Evolutionary conservation across 2,113 vertebrate genomes (phyloP), one percentile per base, ranked within the genome.

Genomic region (Rhynchomys soricoides): DNA sequence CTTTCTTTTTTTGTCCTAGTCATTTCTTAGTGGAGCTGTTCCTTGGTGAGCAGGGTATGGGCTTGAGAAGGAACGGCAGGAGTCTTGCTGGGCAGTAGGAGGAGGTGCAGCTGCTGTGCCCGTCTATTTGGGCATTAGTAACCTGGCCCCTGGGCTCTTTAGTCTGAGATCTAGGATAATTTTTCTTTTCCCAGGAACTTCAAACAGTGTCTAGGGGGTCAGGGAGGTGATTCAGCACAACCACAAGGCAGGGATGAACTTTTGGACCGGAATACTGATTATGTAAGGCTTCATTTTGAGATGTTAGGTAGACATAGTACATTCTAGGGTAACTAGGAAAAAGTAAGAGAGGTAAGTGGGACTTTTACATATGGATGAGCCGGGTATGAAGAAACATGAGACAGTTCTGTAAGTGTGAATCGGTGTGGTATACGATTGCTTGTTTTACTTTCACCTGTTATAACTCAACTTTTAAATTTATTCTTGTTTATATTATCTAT

Each of bases 241-340:
- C 95, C 94, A 71, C 17, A 94, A 92, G 93, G 92, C 57, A 86
- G 52, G 89, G 79, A 43, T 31, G 29, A 43, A 48, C 43, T 92
- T 91, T 89, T 90, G 91, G 93, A 95, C 75, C 94, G 95, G 78
- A 88, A 91, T 48, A 59, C 48, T 50, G 75, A 87, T 93, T 83
- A 74, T 15, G 57, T 79, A 93, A 95, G 73, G 3, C 12, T 52
- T 78, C 12, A 5, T 93, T 73, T 96, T 3, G 1, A 57, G 89
- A 79, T 79, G 73, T 87, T 79, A 71, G 24, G 24, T 43, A 22
- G 81, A 70, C 37, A 77, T 12, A 31, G n/a, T 73, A 68, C 48
- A 34, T 96, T 90, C 57, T 74, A 88, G 79, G 7, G 2, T 43
- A 73, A 68, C 43, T 87, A 86, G 73, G 87, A 94, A 95, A 94